Percentiles rank a stretch among this genome's conserved stretches.
phyloP scores from a whole-genome alignment of 1,140 invertebrate genomes.

The Euborellia annulipes region DNA sequence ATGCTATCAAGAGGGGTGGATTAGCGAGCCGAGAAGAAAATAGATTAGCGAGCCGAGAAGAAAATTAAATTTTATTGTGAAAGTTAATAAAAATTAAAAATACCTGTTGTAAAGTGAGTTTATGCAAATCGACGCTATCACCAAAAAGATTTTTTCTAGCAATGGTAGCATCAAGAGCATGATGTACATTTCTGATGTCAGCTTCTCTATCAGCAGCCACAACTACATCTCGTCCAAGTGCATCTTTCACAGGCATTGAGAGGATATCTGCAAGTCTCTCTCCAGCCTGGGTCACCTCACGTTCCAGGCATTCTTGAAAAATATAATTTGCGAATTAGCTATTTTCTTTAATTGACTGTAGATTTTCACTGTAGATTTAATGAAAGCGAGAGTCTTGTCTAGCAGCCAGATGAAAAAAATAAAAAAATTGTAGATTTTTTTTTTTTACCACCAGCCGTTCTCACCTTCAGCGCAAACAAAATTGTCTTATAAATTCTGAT shows the following conservation, averaged over 20 bases:
- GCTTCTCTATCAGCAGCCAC: conserved; percentile 43
- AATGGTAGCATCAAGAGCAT: conserved; percentile 39
- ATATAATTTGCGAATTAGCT: too few species aligned
- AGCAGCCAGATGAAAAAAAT: too few species aligned
- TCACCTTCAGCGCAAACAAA: too few species aligned
- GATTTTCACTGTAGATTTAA: too few species aligned
- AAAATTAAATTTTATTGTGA: conserved; percentile 9
- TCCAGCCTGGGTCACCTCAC: conserved; percentile 54
- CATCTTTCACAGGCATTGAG: conserved; percentile 64
- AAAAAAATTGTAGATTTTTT: too few species aligned
- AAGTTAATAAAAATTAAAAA: too few species aligned
- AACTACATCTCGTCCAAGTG: conserved; percentile 50
- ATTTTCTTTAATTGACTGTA: too few species aligned
- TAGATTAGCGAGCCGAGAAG: not conserved
- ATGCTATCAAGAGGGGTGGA: too few species aligned
- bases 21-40: not conserved
- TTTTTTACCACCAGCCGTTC: too few species aligned
- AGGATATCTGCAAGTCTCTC: conserved; percentile 63
- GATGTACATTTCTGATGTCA: conserved; percentile 52
- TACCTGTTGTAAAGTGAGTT: conserved; percentile 25
- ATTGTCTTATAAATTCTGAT: too few species aligned
- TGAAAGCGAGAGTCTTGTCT: too few species aligned
- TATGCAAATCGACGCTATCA: conserved; percentile 51
- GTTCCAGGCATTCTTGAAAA: conserved; percentile 44
- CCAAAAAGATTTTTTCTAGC: conserved; percentile 33